Percentiles rank a stretch among this genome's conserved stretches.
Evolutionary conservation across 2,113 vertebrate genomes (phyloP).

Genomic region (Puma concolor): DNA sequence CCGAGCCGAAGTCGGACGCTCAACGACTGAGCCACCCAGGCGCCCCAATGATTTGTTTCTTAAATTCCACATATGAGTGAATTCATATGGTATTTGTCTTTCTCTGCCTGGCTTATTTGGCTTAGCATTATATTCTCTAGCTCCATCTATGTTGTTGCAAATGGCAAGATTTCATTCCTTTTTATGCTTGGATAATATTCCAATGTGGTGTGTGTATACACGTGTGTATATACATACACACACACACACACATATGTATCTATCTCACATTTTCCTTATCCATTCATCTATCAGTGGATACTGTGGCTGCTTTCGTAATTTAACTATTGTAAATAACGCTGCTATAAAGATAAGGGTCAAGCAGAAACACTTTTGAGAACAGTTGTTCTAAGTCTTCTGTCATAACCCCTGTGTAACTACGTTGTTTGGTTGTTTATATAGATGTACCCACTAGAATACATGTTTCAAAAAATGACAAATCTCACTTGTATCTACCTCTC

Average conservation of each 20-base stretch:
- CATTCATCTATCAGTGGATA: background rate
- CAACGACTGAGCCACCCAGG: too few species aligned
- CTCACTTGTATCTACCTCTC: background rate
- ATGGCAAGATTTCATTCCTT: background rate
- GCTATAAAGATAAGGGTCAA: background rate
- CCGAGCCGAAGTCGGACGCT: too few species aligned
- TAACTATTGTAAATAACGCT: background rate
- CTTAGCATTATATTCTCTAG: background rate
- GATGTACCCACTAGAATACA: background rate
- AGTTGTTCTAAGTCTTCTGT: background rate
- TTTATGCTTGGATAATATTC: background rate
- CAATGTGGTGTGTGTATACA: background rate
- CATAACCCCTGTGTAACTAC: background rate
- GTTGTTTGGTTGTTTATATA: background rate
- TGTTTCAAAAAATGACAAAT: background rate
- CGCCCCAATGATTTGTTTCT: background rate
- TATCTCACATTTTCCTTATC: background rate
- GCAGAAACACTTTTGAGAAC: background rate
- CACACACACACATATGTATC: too few species aligned
- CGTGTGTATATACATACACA: too few species aligned
- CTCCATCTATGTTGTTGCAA: background rate
- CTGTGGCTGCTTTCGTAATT: background rate
- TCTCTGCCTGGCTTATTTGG: background rate
- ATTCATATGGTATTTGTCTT: background rate
- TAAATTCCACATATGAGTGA: background rate